phyloP scores from a whole-genome alignment of 2,113 vertebrate species.

The Ariopsis seemanni region DNA sequence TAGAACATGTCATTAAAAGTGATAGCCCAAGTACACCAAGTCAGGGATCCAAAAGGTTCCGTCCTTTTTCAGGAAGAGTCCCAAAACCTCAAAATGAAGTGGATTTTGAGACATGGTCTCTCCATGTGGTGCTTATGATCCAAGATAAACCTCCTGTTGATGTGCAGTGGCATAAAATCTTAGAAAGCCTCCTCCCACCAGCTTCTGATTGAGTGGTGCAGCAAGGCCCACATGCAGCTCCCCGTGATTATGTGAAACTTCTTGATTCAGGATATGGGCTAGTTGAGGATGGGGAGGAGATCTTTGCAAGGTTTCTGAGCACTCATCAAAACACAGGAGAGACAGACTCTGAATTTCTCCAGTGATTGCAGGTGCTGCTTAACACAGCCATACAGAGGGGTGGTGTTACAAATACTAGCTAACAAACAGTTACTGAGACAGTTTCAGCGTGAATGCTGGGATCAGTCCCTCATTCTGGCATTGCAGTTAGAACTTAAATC shows the following conservation, averaged over 20 bases:
- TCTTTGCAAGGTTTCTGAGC: too few species aligned
- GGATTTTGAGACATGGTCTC: not conserved
- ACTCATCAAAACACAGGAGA: too few species aligned
- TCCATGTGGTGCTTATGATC: constrained; percentile 40
- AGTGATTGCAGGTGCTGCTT: too few species aligned
- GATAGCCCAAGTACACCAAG: not conserved
- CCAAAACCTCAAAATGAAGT: not conserved
- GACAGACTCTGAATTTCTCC: too few species aligned
- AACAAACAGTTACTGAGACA: too few species aligned
- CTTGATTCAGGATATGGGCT: not conserved
- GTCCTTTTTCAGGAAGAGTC: not conserved
- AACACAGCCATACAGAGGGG: too few species aligned
- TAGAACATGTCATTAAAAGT: not conserved
- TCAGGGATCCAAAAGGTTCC: not conserved
- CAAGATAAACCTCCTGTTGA: constrained; percentile 23
- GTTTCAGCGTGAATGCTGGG: too few species aligned
- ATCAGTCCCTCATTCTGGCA: too few species aligned
- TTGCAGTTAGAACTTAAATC: too few species aligned
- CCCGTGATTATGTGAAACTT: constrained; percentile 35
- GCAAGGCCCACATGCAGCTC: constrained; percentile 1
- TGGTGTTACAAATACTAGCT: too few species aligned
- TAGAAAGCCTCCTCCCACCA: constrained; percentile 44
- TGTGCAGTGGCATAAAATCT: constrained; percentile 25
- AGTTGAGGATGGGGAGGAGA: too few species aligned
- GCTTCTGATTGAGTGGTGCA: constrained; percentile 17